These are phyloP conservation scores for Pleuronectes platessa DNA, from an alignment of 2,113 vertebrate species.

Conservation along the genomic window DNA sequence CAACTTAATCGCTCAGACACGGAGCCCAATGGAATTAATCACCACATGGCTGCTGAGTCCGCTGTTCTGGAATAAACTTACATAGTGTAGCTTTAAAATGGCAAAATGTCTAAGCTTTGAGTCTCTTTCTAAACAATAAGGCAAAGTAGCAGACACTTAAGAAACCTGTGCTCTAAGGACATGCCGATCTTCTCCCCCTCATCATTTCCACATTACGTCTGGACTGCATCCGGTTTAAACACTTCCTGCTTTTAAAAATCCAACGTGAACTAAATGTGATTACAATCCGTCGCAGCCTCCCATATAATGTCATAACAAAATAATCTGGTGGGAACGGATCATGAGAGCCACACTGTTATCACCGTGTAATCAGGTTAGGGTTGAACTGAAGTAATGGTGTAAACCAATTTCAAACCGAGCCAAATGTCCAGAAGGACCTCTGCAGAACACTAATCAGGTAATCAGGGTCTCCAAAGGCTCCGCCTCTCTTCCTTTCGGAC, in stretches of 20 bases:
- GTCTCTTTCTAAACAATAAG: neutral
- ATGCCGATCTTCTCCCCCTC: neutral
- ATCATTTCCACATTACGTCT: neutral
- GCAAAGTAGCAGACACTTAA: too few species aligned
- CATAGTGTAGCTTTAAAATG: neutral
- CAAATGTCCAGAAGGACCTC: neutral
- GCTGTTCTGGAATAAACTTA: neutral
- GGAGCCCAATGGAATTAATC: neutral
- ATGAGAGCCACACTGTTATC: neutral
- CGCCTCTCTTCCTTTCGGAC: neutral
- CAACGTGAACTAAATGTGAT: neutral
- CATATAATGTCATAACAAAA: neutral
- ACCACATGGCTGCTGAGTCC: neutral
- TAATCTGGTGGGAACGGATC: neutral
- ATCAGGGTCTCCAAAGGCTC: neutral
- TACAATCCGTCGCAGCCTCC: neutral
- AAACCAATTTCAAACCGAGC: constrained; percentile 10
- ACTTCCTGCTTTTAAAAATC: neutral
- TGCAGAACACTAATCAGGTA: neutral
- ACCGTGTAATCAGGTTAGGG: constrained; percentile 2
- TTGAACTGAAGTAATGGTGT: neutral
- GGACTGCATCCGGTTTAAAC: neutral
- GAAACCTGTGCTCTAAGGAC: neutral
- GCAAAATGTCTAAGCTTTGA: neutral
- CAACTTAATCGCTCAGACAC: too few species aligned